Base-by-base conservation (phyloP, 1,140 invertebrate genomes). In the Leptestheria dahalacensis region DNA sequence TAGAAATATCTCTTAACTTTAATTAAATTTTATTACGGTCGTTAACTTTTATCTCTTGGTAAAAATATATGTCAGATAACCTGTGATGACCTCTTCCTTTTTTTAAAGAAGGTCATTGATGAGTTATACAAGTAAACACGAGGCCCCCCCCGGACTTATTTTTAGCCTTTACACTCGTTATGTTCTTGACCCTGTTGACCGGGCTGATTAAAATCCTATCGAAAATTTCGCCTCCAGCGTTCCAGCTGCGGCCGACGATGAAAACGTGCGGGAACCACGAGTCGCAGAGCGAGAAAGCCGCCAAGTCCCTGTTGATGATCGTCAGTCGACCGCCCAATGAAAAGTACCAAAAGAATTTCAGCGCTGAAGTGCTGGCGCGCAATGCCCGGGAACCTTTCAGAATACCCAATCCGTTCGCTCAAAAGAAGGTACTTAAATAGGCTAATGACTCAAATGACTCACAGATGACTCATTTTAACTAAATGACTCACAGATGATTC, bases 231-330 rank as follows among this genome's bases (percentile, higher is more conserved):
- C 15, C 15, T 41, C 6, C 33, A 41, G 33, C 6, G 33, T 15
- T 15, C 33, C 6, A 41, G 6, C 33, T 9, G 33, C 33, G 33
- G 6, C 6, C 33, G 33, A 15, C 15, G 33, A 41, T 41, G 33
- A 41, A 62, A 23, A 57, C 63, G 48, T 62, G 61, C 48, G 21
- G 48, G 18, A 59, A 59, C 51, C 29, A 58, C 12, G 58, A 59
- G 29, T 62, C 49, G 20, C 69, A 68, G 18, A 64, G 55, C 50
- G 12, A 66, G 26, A 63, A 70, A 50, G 71, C 69, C 4, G 84
- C 85, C 1, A 78, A 81, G 63, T 91, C 89, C 2, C 71, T 95
- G 4, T 75, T 96, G 59, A 87, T 95, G 0, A 82, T 94, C 12
- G 85, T 86, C 1, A 82, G 86, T 0, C 88, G 85, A 4, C 85